Evolutionary conservation across 1,140 invertebrate genomes (phyloP).

Genomic region (Anoplophora glabripennis): DNA sequence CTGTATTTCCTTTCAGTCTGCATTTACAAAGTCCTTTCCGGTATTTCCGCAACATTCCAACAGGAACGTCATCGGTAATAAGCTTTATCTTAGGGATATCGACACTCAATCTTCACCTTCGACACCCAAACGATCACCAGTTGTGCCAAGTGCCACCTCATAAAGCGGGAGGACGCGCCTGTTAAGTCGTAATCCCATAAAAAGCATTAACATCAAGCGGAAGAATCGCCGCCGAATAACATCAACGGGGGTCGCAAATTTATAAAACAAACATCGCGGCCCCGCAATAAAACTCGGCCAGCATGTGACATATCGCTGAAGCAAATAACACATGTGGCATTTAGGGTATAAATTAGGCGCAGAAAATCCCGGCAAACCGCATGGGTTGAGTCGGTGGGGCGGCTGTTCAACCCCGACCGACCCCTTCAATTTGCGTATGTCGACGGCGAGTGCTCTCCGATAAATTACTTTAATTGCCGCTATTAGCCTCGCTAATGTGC

Average conservation of each 20-base stretch:
- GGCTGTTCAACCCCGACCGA: slow-evolving; percentile 7
- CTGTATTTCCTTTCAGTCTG: too few species aligned
- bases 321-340: slow-evolving; percentile 30
- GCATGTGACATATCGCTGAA: slow-evolving; percentile 27
- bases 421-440: slow-evolving; percentile 25
- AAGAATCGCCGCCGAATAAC: slow-evolving; percentile 11
- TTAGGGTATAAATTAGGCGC: slow-evolving; percentile 35
- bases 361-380: slow-evolving; percentile 36
- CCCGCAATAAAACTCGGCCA: neutral
- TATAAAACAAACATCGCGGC: slow-evolving; percentile 24
- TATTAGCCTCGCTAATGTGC: slow-evolving; percentile 20
- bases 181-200: slow-evolving; percentile 16
- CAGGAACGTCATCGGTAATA: too few species aligned
- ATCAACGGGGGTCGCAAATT: slow-evolving; percentile 21
- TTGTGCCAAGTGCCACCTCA: too few species aligned
- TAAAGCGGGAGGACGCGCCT: neutral
- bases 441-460: slow-evolving; percentile 4
- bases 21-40: too few species aligned
- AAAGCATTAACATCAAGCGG: slow-evolving; percentile 11
- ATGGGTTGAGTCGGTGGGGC: slow-evolving; percentile 20
- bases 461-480: slow-evolving; percentile 30
- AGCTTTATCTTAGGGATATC: too few species aligned
- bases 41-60: too few species aligned
- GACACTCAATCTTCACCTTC: too few species aligned
- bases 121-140: too few species aligned